Percentiles rank a stretch among this genome's conserved stretches.
Conservation (phyloP, 2,113 vertebrate genomes). For the Ictalurus furcatus region DNA sequence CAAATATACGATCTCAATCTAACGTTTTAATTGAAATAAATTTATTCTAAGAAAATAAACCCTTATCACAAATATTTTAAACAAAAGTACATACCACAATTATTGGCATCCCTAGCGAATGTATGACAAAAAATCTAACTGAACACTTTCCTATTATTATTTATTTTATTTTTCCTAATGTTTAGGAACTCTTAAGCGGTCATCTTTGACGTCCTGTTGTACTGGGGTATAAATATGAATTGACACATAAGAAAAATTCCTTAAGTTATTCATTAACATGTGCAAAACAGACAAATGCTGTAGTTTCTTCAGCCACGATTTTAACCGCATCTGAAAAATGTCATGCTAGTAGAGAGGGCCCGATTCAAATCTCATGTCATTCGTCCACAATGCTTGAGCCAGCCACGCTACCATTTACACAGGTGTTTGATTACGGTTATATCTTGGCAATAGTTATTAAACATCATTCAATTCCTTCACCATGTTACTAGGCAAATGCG, state of each 20-base stretch:
- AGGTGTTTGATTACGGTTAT: not conserved
- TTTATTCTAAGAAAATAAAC: not conserved
- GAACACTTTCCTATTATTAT: not conserved
- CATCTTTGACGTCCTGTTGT: not conserved
- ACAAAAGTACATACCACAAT: not conserved
- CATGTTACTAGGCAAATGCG: slow-evolving; percentile 73
- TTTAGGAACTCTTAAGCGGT: not conserved
- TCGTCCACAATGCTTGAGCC: not conserved
- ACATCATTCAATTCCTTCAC: not conserved
- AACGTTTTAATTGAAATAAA: not conserved
- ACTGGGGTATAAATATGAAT: not conserved
- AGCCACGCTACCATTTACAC: not conserved
- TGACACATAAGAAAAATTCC: too few relatives aligned
- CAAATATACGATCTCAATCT: not conserved
- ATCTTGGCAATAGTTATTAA: not conserved
- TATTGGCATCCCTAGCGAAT: not conserved
- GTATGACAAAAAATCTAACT: not conserved
- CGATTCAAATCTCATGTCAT: not conserved
- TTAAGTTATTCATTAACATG: too few relatives aligned
- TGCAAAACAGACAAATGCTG: not conserved
- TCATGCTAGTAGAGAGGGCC: not conserved
- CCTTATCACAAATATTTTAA: not conserved
- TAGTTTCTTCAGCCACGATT: not conserved
- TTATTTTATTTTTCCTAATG: not conserved
- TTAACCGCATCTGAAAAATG: not conserved